phyloP scores from a whole-genome alignment of 2,888 invertebrate species.

The Neoscelio sp. region DNA sequence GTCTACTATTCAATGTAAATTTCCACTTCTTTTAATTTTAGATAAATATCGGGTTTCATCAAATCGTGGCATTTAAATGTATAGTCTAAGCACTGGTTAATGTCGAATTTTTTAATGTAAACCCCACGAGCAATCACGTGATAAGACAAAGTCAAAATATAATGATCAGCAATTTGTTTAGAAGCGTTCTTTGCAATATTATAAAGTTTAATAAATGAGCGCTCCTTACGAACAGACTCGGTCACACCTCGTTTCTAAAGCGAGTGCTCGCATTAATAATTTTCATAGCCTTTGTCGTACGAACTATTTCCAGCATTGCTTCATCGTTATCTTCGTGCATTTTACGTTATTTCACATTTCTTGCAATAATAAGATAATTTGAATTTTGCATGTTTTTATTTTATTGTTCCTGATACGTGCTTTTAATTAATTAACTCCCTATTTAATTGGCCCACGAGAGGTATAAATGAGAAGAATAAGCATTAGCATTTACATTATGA shows the following conservation, averaged over 20 bases:
- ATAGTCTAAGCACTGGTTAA: too few species aligned
- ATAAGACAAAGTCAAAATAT: too few species aligned
- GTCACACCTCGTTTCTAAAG: constrained; percentile 30
- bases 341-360: not conserved
- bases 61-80: too few species aligned
- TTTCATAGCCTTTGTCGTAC: constrained; percentile 11
- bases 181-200: constrained; percentile 9
- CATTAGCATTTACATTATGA: too few species aligned
- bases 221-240: constrained; percentile 1
- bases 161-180: too few species aligned
- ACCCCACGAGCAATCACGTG: too few species aligned
- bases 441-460: constrained; percentile 7
- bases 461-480: too few species aligned
- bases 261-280: constrained; percentile 35
- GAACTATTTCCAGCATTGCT: constrained; percentile 35
- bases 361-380: not conserved
- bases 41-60: too few species aligned
- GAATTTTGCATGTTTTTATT: constrained; percentile 6
- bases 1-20: too few species aligned
- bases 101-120: too few species aligned
- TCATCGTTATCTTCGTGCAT: constrained; percentile 28
- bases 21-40: too few species aligned
- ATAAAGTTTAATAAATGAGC: constrained; percentile 27
- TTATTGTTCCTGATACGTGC: not conserved
- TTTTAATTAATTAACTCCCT: not conserved